These are phyloP conservation scores for Salvelinus fontinalis DNA, from an alignment of 2,113 vertebrate genomes.

Conservation along the genomic window DNA sequence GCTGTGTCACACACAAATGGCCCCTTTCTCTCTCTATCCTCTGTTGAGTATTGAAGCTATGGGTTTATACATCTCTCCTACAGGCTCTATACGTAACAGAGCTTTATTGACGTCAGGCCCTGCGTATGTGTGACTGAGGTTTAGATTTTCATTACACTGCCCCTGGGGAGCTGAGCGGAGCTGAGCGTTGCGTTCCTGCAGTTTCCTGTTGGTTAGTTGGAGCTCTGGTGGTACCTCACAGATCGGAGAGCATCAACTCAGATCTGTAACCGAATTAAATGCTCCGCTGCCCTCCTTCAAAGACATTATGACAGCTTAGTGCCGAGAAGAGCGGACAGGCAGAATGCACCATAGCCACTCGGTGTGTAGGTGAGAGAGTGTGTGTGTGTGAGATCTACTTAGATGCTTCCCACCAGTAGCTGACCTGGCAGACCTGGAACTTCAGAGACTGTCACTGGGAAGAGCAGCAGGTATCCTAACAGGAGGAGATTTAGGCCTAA, in stretches of 20 bases:
- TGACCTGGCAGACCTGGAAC: slow-evolving; percentile 41
- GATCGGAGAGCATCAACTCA: slow-evolving; percentile 63
- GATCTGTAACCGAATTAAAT: slow-evolving; percentile 74
- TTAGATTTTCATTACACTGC: slow-evolving; percentile 24
- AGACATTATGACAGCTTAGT: slow-evolving; percentile 69
- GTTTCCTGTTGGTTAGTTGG: slow-evolving; percentile 47
- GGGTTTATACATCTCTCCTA: slow-evolving; percentile 6
- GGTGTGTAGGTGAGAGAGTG: background rate
- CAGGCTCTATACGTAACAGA: slow-evolving; percentile 24
- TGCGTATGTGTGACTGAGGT: slow-evolving; percentile 24
- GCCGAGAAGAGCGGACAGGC: slow-evolving; percentile 66
- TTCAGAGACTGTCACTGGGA: slow-evolving; percentile 20
- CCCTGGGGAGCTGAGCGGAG: background rate
- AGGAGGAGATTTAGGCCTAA: slow-evolving; percentile 25
- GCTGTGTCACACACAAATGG: background rate
- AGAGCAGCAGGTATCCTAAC: slow-evolving; percentile 41
- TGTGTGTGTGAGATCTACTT: slow-evolving; percentile 27
- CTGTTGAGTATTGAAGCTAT: slow-evolving; percentile 14
- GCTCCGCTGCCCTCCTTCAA: slow-evolving; percentile 71
- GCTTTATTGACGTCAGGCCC: slow-evolving; percentile 26
- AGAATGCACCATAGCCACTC: slow-evolving; percentile 50
- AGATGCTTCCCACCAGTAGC: slow-evolving; percentile 50
- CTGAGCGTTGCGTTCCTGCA: slow-evolving; percentile 28
- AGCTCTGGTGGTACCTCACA: slow-evolving; percentile 41
- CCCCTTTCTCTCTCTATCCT: background rate